Evolutionary conservation across 1,140 invertebrate genomes (phyloP).

Genomic region (Drosophila malerkotliana): DNA sequence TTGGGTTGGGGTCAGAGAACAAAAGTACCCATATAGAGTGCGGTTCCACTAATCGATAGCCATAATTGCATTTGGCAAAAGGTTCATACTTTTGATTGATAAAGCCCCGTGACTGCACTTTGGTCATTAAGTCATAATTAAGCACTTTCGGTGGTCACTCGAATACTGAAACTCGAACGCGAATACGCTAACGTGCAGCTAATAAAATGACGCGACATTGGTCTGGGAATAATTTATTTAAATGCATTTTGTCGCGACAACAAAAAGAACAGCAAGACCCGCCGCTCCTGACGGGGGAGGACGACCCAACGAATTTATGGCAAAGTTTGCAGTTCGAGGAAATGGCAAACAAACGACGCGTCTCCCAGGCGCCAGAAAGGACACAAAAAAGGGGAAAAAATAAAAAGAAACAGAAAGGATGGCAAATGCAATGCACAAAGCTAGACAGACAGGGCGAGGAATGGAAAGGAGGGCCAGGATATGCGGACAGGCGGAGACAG

Average conservation of each 20-base stretch:
- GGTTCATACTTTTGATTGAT: background rate
- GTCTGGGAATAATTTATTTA: conserved; percentile 83
- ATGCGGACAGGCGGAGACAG: conserved; percentile 12
- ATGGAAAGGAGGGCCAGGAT: background rate
- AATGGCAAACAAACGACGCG: conserved; percentile 80
- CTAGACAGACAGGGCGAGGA: conserved; percentile 8
- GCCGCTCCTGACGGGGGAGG: conserved; percentile 40
- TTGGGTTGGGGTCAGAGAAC: conserved; percentile 1
- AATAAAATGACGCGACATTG: conserved; percentile 81
- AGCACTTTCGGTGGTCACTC: conserved; percentile 4
- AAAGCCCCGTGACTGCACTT: conserved; percentile 21
- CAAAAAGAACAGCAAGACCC: conserved; percentile 25
- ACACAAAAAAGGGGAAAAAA: conserved; percentile 6
- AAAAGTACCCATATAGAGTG: background rate
- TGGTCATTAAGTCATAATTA: conserved; percentile 60
- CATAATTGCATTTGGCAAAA: conserved; percentile 1
- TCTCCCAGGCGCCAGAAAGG: conserved; percentile 59
- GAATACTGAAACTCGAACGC: conserved; percentile 33
- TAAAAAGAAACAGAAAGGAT: conserved; percentile 39
- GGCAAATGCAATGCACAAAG: conserved; percentile 53
- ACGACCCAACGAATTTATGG: conserved; percentile 65
- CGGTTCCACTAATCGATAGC: conserved; percentile 31
- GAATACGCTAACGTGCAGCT: conserved; percentile 41
- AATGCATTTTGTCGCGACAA: conserved; percentile 83
- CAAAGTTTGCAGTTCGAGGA: conserved; percentile 72